Conservation (phyloP, 2,888 invertebrate species). For the Athalia circularis region DNA sequence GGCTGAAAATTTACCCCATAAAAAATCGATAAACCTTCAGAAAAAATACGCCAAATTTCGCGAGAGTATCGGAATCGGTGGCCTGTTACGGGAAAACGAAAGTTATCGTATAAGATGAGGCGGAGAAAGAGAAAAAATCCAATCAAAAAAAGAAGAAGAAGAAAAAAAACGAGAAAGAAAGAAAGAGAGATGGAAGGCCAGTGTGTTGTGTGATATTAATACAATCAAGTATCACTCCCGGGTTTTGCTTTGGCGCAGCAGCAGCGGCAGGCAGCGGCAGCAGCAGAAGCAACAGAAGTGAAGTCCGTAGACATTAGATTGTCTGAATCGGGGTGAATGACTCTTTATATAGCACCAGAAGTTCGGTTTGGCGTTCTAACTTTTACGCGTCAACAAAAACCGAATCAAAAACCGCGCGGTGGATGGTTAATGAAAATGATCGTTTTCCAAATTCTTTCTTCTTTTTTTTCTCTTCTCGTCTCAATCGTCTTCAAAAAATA, state of each 20-base stretch:
- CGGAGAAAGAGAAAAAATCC: background rate
- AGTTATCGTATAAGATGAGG: too few relatives aligned
- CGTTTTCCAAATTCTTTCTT: too few relatives aligned
- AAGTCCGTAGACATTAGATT: slow-evolving; percentile 73
- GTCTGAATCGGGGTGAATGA: slow-evolving; percentile 75
- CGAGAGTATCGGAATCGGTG: too few relatives aligned
- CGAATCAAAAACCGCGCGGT: background rate
- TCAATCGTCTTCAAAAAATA: too few relatives aligned
- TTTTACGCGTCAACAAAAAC: background rate
- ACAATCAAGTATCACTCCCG: slow-evolving; percentile 74
- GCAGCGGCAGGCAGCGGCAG: too few relatives aligned
- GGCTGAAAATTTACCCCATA: too few relatives aligned
- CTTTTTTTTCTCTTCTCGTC: too few relatives aligned
- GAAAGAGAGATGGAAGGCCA: slow-evolving; percentile 47
- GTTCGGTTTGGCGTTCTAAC: slow-evolving; percentile 30
- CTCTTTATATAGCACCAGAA: slow-evolving; percentile 68
- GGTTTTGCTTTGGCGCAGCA: slow-evolving; percentile 62
- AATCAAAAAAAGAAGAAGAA: background rate
- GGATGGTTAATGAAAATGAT: too few relatives aligned
- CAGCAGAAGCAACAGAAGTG: background rate
- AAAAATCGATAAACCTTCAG: too few relatives aligned
- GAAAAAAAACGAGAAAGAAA: slow-evolving; percentile 23
- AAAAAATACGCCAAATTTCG: too few relatives aligned
- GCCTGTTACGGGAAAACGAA: too few relatives aligned
- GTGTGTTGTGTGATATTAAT: slow-evolving; percentile 74